Evolutionary conservation across 2,888 invertebrate genomes (phyloP).

Genomic region (Lasioglossum vierecki): DNA sequence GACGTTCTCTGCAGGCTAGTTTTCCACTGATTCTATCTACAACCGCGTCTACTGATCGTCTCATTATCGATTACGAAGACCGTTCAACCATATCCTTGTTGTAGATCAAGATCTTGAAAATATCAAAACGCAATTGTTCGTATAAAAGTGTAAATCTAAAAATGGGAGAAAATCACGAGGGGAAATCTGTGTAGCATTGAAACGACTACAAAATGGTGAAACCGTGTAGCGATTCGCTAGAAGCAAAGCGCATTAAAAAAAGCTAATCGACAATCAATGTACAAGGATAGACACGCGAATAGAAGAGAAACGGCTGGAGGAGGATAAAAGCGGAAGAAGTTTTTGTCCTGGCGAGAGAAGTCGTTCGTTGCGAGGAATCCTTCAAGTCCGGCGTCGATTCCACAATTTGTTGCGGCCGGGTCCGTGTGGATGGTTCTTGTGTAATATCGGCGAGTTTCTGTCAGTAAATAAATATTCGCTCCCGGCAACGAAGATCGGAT

Average conservation of each 20-base stretch:
- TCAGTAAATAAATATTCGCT: constrained; percentile 2
- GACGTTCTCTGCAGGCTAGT: no score
- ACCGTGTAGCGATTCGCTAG: background rate
- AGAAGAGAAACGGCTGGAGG: background rate
- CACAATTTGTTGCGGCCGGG: background rate
- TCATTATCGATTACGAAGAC: background rate
- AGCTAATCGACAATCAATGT: background rate
- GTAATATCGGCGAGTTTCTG: constrained; percentile 1
- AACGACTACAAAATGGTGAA: background rate
- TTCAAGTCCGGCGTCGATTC: background rate
- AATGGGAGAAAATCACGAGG: background rate
- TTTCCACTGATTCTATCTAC: background rate
- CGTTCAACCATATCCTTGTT: background rate
- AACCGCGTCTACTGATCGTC: no score
- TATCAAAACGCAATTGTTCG: background rate
- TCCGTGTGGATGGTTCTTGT: background rate
- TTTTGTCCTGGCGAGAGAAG: background rate
- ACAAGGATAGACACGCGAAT: background rate
- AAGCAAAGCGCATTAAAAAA: background rate
- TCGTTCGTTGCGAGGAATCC: background rate
- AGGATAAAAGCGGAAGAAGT: background rate
- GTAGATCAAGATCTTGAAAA: background rate
- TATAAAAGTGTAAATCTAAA: background rate
- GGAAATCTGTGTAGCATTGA: background rate
- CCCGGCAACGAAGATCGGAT: background rate